Evolutionary conservation across 2,888 invertebrate genomes (phyloP), one percentile per base, ranked within the genome.

Genomic region (Nomada ruficornis): DNA sequence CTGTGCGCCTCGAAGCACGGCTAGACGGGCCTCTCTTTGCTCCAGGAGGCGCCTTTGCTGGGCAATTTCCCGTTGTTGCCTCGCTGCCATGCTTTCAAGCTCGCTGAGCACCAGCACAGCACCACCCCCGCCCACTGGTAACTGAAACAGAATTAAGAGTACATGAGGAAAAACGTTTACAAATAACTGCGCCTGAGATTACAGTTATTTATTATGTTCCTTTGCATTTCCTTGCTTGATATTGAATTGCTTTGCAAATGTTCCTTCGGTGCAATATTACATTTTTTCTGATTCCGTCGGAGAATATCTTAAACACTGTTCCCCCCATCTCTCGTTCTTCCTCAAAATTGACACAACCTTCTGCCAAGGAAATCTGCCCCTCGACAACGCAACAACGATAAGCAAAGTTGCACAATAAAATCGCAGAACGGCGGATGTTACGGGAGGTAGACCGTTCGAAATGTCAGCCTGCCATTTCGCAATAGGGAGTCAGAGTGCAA

Each of bases 41-140:
- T 98, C 98, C 91, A 99, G 96, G 95, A 98, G 98, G 93, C 98
- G 96, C 94, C 93, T 91, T 95, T 99, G 99, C 93, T 97, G 97
- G 95, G 98, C 98, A 94, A 99, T 98, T 96, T 99, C 98, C 95
- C 98, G 97, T 95, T 99, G 98, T 95, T 99, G 99, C 93, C 98
- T 96, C 94, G 98, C 96, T 94, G 99, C 99, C 98, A 99, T 98
- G 94, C 98, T 98, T 96, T 98, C 98, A 95, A 99, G 97, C 96
- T 99, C 98, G 94, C 97, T 96, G 96, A 98, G 96, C 94, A 97
- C 97, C 96, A 97, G 96, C 97, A 96, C 96, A 96, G 96, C 97
- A 95, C 97, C 97, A 96, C 97, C 97, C 96, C 93, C 94, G 91
- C 94, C 94, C 92, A 94, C 94, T 92, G 97, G 97, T 97, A 97